Percentiles rank a stretch among this genome's conserved stretches.
Conservation (phyloP, 2,113 vertebrate genomes). For the Siniperca knerii region DNA sequence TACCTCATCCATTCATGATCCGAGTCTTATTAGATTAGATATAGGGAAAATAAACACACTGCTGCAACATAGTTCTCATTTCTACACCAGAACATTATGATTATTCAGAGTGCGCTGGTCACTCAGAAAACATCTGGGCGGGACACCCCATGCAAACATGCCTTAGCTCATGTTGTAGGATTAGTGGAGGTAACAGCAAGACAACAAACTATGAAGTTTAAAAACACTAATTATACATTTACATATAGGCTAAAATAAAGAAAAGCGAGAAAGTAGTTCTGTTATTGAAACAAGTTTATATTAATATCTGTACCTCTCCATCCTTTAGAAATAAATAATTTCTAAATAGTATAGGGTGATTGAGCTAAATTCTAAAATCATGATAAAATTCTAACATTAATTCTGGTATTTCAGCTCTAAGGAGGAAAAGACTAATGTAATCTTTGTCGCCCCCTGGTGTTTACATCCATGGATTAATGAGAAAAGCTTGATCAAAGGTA, state of each 20-base stretch:
- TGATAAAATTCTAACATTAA: neutral
- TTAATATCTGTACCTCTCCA: neutral
- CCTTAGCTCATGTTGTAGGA: neutral
- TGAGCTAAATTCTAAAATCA: neutral
- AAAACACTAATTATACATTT: neutral
- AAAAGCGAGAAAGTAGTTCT: neutral
- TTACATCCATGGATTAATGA: neutral
- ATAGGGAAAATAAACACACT: slow-evolving; percentile 47
- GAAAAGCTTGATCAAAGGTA: neutral
- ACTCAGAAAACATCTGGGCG: slow-evolving; percentile 25
- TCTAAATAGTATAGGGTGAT: neutral
- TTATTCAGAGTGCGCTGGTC: slow-evolving; percentile 21
- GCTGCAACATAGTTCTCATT: slow-evolving; percentile 51
- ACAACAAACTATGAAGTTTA: neutral
- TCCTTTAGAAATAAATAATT: neutral
- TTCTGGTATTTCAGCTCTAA: neutral
- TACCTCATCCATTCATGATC: slow-evolving; percentile 24
- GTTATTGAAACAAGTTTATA: no score
- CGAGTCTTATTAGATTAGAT: neutral
- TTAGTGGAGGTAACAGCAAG: slow-evolving; percentile 1
- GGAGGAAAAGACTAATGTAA: neutral
- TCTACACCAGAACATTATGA: slow-evolving; percentile 22
- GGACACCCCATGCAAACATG: neutral
- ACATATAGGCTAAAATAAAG: neutral
- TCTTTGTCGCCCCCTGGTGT: slow-evolving; percentile 34